Base-by-base conservation (phyloP, 2,888 invertebrate species). In the Willowsia nigromaculata region DNA sequence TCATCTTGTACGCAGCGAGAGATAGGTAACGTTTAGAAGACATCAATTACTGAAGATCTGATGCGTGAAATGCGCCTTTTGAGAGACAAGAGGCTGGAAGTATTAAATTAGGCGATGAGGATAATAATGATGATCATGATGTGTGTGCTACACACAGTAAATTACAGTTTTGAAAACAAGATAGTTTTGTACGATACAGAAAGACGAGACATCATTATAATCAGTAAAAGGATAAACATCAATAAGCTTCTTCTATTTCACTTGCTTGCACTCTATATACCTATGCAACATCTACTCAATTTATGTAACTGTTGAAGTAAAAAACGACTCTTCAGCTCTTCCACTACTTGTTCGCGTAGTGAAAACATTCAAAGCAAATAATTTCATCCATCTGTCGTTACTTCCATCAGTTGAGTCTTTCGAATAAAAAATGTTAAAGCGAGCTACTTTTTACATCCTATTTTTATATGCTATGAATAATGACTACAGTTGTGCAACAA, bases 371-470 rank as follows among this genome's bases (percentile, higher is more conserved):
- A 47, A 84, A 74, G 65, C 22, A 53, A 82, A 65, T 18, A 27
- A 53, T 84, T 40, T 74, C 74, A 71, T 71, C 84, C 71, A 84
- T 84, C 84, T 84, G 84, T 84, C 84, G 74, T 84, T 53, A 53
- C 25, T 25, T 74, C 56, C 56, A 71, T 59, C 62, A 40, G 59
- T 53, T 78, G 1, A 4, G 15, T 15, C 4, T 40, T 11, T 71
- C 43, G 59, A 37, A 33, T 22, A 80, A 37, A 74, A 76, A 11
- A 47, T n/a, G 76, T 33, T 33, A 13, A 59, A 59, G 30, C 30
- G 27, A 27, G 7, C 13, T 9, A 5, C 37, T 4, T 33, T 65
- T 30, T 33, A 7, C 25, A 56, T 13, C 37, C 11, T 6, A 43
- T 1, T 25, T 25, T 4, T 56, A 56, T 22, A 11, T 9, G n/a